phyloP scores from a whole-genome alignment of 1,140 invertebrate species.

The Adelges cooleyi region DNA sequence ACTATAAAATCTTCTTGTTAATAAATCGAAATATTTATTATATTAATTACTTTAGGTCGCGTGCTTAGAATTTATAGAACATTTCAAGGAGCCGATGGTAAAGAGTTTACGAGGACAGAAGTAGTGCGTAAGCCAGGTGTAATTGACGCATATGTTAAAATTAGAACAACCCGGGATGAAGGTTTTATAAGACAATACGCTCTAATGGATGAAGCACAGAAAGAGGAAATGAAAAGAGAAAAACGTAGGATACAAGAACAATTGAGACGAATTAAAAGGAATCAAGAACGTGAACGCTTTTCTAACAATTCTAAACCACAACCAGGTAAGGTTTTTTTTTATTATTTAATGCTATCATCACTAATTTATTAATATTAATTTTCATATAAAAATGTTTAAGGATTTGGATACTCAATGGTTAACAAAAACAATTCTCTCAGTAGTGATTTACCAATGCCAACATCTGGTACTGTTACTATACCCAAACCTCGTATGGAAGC shows the following conservation, averaged over 20 bases:
- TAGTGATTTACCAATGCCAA: conserved; percentile 23
- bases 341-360: no score
- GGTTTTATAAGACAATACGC: conserved; percentile 86
- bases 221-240: conserved; percentile 93
- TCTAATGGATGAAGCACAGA: conserved; percentile 76
- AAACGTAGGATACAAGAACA: conserved; percentile 95
- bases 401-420: conserved; percentile 13
- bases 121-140: conserved; percentile 83
- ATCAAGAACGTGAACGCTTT: conserved; percentile 69
- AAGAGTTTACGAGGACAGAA: conserved; percentile 88
- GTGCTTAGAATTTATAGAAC: conserved; percentile 93
- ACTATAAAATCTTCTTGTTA: no score
- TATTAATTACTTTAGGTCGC: no score
- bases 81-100: conserved; percentile 77
- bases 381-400: neutral
- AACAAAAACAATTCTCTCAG: conserved; percentile 14
- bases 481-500: conserved; percentile 17
- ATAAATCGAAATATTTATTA: no score
- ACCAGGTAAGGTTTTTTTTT: conserved; percentile 9
- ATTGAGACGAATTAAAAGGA: conserved; percentile 79
- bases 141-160: conserved; percentile 93
- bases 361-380: no score
- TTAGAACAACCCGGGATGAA: conserved; percentile 89
- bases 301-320: conserved; percentile 19
- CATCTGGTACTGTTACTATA: conserved; percentile 24